Evolutionary conservation across 2,113 vertebrate genomes (phyloP).

Genomic region (Callionymus lyra): DNA sequence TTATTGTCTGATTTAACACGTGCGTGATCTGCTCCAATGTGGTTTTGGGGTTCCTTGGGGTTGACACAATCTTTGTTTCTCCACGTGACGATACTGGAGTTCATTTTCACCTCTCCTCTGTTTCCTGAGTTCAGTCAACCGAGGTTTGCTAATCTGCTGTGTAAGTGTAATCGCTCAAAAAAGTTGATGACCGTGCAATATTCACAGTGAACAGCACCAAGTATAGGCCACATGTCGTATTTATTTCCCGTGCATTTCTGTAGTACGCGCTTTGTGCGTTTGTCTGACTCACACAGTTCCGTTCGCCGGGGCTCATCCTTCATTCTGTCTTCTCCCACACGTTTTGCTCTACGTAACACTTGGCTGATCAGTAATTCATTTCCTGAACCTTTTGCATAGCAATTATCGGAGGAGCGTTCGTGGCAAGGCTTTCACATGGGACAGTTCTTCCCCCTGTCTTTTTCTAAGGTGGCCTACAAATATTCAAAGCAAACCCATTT

Average conservation of each 20-base stretch:
- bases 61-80: too few species aligned
- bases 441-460: conserved; percentile 22
- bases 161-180: too few species aligned
- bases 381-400: conserved; percentile 69
- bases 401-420: conserved; percentile 77
- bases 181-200: too few species aligned
- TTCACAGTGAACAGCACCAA: too few species aligned
- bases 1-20: conserved; percentile 22
- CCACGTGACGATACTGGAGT: too few species aligned
- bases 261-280: conserved; percentile 3
- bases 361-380: conserved; percentile 81
- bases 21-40: neutral
- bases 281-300: conserved; percentile 27
- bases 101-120: too few species aligned
- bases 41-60: too few species aligned
- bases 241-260: conserved; percentile 1
- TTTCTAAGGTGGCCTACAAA: conserved; percentile 53
- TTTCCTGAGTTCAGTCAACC: too few species aligned
- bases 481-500: conserved; percentile 58
- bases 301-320: conserved; percentile 51
- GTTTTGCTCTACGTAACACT: conserved; percentile 70
- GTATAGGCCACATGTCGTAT: too few species aligned
- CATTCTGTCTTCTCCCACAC: conserved; percentile 68
- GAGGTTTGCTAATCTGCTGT: too few species aligned
- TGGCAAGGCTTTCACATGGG: conserved; percentile 62